These are phyloP conservation scores for Arenaria interpres DNA, from an alignment of 2,113 vertebrate species.

Conservation along the genomic window DNA sequence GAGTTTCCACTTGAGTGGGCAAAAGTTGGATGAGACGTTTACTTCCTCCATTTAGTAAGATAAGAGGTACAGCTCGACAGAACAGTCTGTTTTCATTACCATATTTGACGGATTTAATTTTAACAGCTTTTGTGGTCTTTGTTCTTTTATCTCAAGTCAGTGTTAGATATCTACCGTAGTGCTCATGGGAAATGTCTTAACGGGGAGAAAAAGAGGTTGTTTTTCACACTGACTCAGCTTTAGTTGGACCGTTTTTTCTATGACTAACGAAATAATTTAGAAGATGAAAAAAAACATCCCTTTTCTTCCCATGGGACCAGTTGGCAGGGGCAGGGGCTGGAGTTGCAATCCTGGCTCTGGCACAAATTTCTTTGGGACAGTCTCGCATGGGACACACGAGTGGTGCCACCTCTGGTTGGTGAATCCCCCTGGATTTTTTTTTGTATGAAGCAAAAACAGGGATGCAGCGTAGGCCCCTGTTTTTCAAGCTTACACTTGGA, in stretches of 20 bases:
- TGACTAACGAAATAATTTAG: neutral
- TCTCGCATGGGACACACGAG: neutral
- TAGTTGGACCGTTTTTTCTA: neutral
- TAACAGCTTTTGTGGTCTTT: slow-evolving; percentile 45
- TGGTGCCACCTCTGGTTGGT: neutral
- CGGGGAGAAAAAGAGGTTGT: neutral
- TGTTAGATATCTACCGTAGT: neutral
- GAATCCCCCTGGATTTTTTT: neutral
- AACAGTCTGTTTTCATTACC: slow-evolving; percentile 21
- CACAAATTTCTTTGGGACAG: neutral
- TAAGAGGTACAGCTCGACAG: neutral
- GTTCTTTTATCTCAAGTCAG: slow-evolving; percentile 26
- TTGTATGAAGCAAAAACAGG: neutral
- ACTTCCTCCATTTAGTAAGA: slow-evolving; percentile 11
- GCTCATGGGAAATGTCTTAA: neutral
- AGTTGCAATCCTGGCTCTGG: neutral
- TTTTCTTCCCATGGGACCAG: neutral
- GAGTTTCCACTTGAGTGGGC: neutral
- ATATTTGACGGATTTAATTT: slow-evolving; percentile 27
- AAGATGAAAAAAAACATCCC: neutral
- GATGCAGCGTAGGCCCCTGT: neutral
- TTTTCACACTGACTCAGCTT: neutral
- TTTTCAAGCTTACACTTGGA: neutral
- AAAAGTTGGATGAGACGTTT: neutral
- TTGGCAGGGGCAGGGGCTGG: neutral